Evolutionary conservation across 2,888 invertebrate species (phyloP).

Genomic region (Xestoiulus laeticollis): DNA sequence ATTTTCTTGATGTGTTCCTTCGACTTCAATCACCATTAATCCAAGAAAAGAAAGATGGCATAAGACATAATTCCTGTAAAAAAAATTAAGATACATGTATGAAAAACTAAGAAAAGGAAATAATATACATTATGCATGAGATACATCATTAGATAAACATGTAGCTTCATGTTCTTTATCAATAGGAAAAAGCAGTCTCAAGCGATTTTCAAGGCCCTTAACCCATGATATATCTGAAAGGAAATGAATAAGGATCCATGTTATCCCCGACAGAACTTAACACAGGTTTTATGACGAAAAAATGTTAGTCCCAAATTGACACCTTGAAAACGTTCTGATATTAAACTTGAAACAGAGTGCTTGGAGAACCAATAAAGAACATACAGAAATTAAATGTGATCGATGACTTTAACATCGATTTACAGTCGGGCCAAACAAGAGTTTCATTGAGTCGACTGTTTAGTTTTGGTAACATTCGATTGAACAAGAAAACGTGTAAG

Average conservation of each 20-base stretch:
- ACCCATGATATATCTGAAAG: too few relatives aligned
- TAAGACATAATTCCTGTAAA: neutral
- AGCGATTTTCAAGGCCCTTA: too few relatives aligned
- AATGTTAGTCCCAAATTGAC: neutral
- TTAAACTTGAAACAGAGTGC: neutral
- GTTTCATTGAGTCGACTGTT: neutral
- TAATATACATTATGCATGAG: too few relatives aligned
- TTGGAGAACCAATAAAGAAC: neutral
- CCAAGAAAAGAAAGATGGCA: neutral
- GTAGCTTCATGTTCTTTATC: neutral
- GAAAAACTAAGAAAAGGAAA: neutral
- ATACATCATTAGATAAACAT: neutral
- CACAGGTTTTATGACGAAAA: neutral
- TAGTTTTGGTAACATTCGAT: neutral
- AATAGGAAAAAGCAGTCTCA: too few relatives aligned
- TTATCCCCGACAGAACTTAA: neutral
- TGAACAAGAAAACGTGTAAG: neutral
- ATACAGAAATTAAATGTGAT: neutral
- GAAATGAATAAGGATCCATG: neutral
- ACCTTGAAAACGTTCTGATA: neutral
- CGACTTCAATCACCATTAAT: neutral
- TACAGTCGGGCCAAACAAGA: neutral
- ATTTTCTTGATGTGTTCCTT: neutral
- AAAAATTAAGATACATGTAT: neutral
- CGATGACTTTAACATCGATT: constrained; percentile 19